Evolutionary conservation across 2,113 vertebrate genomes (phyloP).

Genomic region (Plotosus lineatus): DNA sequence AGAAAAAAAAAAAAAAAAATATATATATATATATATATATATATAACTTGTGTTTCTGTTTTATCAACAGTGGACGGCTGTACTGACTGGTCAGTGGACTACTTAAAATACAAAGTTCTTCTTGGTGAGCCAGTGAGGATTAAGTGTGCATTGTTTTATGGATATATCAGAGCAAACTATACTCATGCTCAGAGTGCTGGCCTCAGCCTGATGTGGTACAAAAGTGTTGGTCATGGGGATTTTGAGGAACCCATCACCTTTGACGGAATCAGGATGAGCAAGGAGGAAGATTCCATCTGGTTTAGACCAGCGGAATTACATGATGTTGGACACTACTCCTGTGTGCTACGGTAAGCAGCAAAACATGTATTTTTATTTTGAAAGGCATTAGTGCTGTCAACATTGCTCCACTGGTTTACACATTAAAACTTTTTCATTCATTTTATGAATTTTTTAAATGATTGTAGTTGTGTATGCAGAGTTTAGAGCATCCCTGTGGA

Average conservation of each 20-base stretch:
- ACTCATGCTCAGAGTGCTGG: conserved; percentile 92
- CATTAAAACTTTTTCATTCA: too few species aligned
- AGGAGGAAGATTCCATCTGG: conserved; percentile 98
- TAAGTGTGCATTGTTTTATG: conserved; percentile 97
- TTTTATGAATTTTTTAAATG: too few species aligned
- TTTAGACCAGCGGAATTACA: conserved; percentile 92
- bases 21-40: too few species aligned
- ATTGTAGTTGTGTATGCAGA: not conserved
- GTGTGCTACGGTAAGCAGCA: conserved; percentile 76
- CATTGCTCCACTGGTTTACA: too few species aligned
- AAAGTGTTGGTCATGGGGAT: conserved; percentile 90
- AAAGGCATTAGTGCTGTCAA: not conserved
- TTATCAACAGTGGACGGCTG: conserved; percentile 91
- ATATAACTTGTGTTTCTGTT: too few species aligned
- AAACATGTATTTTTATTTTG: not conserved
- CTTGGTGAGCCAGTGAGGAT: conserved; percentile 96
- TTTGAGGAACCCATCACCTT: conserved; percentile 98
- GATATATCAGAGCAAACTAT: conserved; percentile 98
- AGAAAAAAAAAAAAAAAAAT: too few species aligned
- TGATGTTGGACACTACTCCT: conserved; percentile 93
- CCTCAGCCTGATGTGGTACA: conserved; percentile 99
- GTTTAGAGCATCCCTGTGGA: not conserved
- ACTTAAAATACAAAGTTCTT: conserved; percentile 97
- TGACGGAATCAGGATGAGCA: conserved; percentile 94
- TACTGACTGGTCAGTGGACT: conserved; percentile 98